Percentiles rank a stretch among this genome's conserved stretches.
phyloP scores from a whole-genome alignment of 2,113 vertebrate genomes.

The Podarcis raffonei region DNA sequence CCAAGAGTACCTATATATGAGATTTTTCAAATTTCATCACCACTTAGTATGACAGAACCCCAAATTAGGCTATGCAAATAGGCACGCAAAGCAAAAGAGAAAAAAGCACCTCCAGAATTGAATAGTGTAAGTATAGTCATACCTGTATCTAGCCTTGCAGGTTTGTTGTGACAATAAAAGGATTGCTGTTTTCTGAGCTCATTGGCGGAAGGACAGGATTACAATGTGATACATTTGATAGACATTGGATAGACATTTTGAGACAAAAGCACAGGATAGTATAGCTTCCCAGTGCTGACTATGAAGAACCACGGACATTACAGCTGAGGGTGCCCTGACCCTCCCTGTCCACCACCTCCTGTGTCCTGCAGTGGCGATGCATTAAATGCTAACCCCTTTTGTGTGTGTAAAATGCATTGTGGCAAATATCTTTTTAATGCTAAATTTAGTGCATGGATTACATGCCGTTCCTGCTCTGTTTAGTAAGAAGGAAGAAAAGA shows the following conservation, averaged over 20 bases:
- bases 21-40: not conserved
- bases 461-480: slow-evolving; percentile 49
- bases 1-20: not conserved
- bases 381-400: not conserved
- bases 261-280: not conserved
- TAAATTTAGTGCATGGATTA: slow-evolving; percentile 44
- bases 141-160: not conserved
- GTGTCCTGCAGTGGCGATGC: too few species aligned
- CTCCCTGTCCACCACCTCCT: not conserved
- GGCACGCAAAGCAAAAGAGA: not conserved
- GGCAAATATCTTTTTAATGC: slow-evolving; percentile 32
- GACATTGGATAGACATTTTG: not conserved
- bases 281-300: too few species aligned
- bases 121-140: not conserved
- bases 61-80: not conserved
- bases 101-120: too few species aligned
- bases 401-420: slow-evolving; percentile 1
- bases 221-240: not conserved
- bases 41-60: not conserved
- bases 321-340: not conserved
- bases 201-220: not conserved
- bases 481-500: slow-evolving; percentile 46
- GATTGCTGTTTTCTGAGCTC: not conserved
- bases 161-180: too few species aligned
- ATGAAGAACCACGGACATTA: not conserved